Base-by-base conservation (phyloP, 2,797 vertebrate species). In the Buphagus erythrorhynchus region DNA sequence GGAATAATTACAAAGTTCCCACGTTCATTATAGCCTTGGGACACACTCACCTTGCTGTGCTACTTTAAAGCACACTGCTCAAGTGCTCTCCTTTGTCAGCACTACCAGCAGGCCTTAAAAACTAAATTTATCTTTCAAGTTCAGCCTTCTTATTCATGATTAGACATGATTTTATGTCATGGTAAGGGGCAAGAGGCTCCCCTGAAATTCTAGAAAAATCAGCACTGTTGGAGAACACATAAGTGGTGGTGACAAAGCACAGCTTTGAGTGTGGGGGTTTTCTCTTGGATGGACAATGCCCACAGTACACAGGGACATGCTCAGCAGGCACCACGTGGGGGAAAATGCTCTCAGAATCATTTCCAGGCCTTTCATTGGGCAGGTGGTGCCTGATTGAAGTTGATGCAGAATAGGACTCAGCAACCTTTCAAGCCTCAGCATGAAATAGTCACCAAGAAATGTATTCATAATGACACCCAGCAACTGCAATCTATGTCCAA, bases 1-100 rank as follows among this genome's bases (percentile, higher is more conserved):
- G 77, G 77, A 81, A 49, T 84, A 88, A 94, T 72, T 84, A 73
- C 86, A 43, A 59, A 68, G 62, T 58, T 82, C 67, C 73, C 46
- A 21, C 62, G 6, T n/a, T 19, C 19, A 86, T 61, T 83, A 68
- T 33, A 86, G 90, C 89, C 77, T 76, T 38, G 77, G 74, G 66
- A 51, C 58, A 33, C 0, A 1, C 77, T 88, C 40, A 17, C 40
- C 61, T 91, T 63, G 74, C 77, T 78, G 31, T 13, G 68, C 59
- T 28, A 6, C 82, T 86, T 55, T 19, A 52, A 40, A 83, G 33
- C 12, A 5, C 20, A 1, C 25, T 49, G 43, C 58, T 81, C 35
- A 33, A 54, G 74, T 7, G 0, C 26, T 33, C 21, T 16, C 22
- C 49, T 35, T 59, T n/a, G 19, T 4, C 84, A 81, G 38, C 31